These are phyloP conservation scores for Enteromius treurensis DNA, from an alignment of 2,797 vertebrate species.

Conservation along the genomic window DNA sequence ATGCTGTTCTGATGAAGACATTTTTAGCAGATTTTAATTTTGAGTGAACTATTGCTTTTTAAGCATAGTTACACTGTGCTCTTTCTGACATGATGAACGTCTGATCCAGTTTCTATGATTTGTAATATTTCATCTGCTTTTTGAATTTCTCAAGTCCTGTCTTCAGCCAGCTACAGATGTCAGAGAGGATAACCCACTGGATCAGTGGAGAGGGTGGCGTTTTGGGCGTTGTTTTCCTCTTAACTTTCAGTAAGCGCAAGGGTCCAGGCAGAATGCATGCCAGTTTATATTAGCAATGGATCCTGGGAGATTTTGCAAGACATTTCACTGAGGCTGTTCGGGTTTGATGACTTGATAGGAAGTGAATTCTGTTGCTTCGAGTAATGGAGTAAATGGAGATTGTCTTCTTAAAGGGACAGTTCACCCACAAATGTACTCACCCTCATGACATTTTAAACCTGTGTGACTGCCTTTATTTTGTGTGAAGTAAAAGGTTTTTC, in stretches of 20 bases:
- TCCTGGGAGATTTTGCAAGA: constrained; percentile 25
- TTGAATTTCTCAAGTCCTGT: constrained; percentile 13
- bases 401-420: background rate
- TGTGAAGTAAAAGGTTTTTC: background rate
- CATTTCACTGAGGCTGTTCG: background rate
- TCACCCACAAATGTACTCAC: background rate
- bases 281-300: constrained; percentile 13
- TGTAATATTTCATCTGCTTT: constrained; percentile 12
- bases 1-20: background rate
- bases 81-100: background rate
- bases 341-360: constrained; percentile 1
- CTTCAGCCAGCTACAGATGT: constrained; percentile 39
- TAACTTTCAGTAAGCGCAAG: background rate
- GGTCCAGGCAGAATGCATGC: background rate
- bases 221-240: constrained; percentile 32
- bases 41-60: background rate
- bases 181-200: constrained; percentile 21
- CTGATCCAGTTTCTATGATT: background rate
- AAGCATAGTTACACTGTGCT: background rate
- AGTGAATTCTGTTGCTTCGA: background rate
- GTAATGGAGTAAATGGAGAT: background rate
- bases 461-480: background rate
- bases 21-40: background rate
- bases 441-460: too few species aligned
- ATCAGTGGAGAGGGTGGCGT: background rate